phyloP scores from a whole-genome alignment of 2,888 invertebrate species.

The Dendrolimus pini region DNA sequence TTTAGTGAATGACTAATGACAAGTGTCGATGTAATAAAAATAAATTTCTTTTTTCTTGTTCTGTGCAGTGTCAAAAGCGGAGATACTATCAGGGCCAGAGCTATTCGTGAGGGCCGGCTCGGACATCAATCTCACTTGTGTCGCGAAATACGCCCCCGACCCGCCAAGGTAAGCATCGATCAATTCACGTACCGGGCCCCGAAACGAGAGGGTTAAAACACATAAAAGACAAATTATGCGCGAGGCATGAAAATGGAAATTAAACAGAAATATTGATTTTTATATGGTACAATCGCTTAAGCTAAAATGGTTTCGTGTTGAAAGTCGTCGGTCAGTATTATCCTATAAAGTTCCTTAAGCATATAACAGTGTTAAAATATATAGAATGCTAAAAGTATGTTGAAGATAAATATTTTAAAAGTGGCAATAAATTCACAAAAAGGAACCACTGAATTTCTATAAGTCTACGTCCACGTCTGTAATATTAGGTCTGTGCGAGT shows the following conservation, averaged over 20 bases:
- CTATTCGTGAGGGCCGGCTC: slow-evolving; percentile 92
- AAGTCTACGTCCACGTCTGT: too few species aligned
- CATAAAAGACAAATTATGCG: neutral
- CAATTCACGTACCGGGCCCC: neutral
- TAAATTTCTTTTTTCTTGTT: slow-evolving; percentile 13
- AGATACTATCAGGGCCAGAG: slow-evolving; percentile 90
- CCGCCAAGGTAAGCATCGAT: slow-evolving; percentile 82
- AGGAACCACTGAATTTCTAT: too few species aligned
- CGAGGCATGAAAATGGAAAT: neutral
- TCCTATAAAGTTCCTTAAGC: too few species aligned
- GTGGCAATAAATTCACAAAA: too few species aligned
- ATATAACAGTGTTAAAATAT: too few species aligned
- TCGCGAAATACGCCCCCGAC: slow-evolving; percentile 88
- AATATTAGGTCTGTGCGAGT: too few species aligned
- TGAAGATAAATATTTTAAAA: too few species aligned
- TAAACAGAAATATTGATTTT: neutral
- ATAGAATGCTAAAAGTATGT: too few species aligned
- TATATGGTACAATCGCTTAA: neutral
- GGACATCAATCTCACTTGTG: slow-evolving; percentile 94
- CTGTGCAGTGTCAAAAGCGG: slow-evolving; percentile 88
- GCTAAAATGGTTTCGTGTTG: too few species aligned
- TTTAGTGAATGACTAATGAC: too few species aligned
- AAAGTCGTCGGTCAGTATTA: too few species aligned
- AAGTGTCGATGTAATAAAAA: too few species aligned
- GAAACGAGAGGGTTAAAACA: neutral